Evolutionary conservation across 2,888 invertebrate species (phyloP).

Genomic region (Lasioglossum morio): DNA sequence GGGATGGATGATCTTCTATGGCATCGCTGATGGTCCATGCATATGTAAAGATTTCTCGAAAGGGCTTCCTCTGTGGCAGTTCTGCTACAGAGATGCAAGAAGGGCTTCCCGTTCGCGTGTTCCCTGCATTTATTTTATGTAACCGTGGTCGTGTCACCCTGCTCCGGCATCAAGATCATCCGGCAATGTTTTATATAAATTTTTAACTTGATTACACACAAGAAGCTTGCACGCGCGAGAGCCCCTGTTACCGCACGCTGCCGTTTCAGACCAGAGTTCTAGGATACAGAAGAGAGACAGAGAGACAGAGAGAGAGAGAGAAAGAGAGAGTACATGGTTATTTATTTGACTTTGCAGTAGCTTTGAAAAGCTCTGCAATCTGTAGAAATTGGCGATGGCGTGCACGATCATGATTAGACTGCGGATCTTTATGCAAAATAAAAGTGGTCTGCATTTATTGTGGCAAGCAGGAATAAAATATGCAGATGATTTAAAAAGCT

Average conservation of each 20-base stretch:
- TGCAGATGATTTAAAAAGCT: no score
- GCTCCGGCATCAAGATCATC: conserved; percentile 72
- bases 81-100: conserved; percentile 36
- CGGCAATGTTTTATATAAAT: conserved; percentile 82
- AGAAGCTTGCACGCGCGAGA: conserved; percentile 75
- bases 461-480: no score
- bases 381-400: no score
- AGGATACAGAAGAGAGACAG: background rate
- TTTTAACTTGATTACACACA: conserved; percentile 82
- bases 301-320: no score
- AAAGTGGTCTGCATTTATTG: no score
- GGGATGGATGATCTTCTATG: conserved; percentile 62
- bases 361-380: no score
- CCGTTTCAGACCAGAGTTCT: background rate
- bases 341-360: background rate
- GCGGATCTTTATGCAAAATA: no score
- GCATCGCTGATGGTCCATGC: conserved; percentile 78
- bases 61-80: conserved; percentile 73
- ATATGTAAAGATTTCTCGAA: conserved; percentile 79
- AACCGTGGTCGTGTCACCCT: conserved; percentile 79
- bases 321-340: no score
- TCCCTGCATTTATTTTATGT: conserved; percentile 79
- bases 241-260: conserved; percentile 67
- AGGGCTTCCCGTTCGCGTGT: conserved; percentile 66
- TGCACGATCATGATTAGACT: no score